These are phyloP conservation scores for Apis dorsata DNA, from an alignment of 1,140 invertebrate species.

Conservation along the genomic window DNA sequence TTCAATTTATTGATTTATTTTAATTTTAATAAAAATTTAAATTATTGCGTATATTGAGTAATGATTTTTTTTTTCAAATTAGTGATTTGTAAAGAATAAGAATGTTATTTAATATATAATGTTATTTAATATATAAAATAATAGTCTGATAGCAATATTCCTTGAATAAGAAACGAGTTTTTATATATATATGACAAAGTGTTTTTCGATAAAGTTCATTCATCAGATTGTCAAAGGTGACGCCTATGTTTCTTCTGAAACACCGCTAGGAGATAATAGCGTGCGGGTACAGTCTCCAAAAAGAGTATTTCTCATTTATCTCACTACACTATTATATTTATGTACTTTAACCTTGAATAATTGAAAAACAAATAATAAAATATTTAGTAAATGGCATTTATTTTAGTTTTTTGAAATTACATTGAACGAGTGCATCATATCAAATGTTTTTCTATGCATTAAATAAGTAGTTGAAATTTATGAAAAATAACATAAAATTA, in stretches of 20 bases:
- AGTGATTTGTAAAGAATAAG: background rate
- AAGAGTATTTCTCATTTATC: constrained; percentile 66
- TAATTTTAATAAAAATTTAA: background rate
- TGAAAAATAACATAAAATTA: background rate
- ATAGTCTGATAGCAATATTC: background rate
- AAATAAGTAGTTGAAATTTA: background rate
- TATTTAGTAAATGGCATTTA: background rate
- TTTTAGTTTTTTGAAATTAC: background rate
- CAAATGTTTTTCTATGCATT: background rate
- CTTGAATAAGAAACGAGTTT: too few relatives aligned
- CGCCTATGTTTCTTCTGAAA: constrained; percentile 76
- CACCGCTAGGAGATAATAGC: constrained; percentile 78
- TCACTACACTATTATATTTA: constrained; percentile 9
- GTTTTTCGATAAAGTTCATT: constrained; percentile 51
- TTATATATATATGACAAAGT: background rate
- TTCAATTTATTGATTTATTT: background rate
- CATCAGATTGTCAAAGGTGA: constrained; percentile 63
- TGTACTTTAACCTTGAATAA: constrained; percentile 41
- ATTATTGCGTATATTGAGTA: background rate
- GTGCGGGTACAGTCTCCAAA: constrained; percentile 72
- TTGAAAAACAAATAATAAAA: constrained; percentile 31
- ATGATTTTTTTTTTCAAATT: background rate
- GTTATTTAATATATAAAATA: background rate
- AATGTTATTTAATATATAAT: background rate
- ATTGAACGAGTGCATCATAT: too few relatives aligned